Evolutionary conservation across 2,888 invertebrate species (phyloP).

Genomic region (Spilosoma lubricipeda): DNA sequence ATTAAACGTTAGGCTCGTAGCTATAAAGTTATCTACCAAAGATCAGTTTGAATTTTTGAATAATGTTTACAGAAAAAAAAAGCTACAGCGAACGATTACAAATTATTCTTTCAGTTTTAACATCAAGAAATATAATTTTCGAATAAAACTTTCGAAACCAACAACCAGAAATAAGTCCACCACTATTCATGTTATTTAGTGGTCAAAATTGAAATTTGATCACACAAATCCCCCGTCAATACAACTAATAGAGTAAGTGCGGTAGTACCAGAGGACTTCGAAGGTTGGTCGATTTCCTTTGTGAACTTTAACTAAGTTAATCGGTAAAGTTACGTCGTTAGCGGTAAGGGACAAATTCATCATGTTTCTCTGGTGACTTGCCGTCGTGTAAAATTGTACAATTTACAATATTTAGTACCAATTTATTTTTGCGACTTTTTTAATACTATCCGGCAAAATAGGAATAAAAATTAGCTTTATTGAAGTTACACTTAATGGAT

Average conservation of each 20-base stretch:
- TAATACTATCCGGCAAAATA: background rate
- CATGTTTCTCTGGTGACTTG: constrained; percentile 32
- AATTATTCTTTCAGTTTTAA: too few species aligned
- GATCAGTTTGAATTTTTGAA: too few species aligned
- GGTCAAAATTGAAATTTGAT: constrained; percentile 45
- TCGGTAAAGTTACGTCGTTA: constrained; percentile 47
- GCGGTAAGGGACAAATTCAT: constrained; percentile 47
- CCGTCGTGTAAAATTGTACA: constrained; percentile 38
- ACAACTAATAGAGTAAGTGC: constrained; percentile 48
- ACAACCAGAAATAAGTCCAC: background rate
- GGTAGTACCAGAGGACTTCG: constrained; percentile 36
- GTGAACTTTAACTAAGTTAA: constrained; percentile 52
- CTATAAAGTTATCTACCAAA: too few species aligned
- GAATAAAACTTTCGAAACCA: background rate
- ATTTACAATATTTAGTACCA: constrained; percentile 20
- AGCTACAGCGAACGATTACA: too few species aligned
- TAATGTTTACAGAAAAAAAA: too few species aligned
- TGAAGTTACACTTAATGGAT: too few species aligned
- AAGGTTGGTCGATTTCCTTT: constrained; percentile 47
- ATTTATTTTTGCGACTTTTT: background rate
- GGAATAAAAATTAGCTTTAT: too few species aligned
- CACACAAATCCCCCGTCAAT: constrained; percentile 43
- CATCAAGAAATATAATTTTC: constrained; percentile 5
- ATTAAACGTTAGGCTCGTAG: too few species aligned
- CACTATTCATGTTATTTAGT: constrained; percentile 30